Evolutionary conservation across 2,888 invertebrate species (phyloP).

Genomic region (Keiferia lycopersicella): DNA sequence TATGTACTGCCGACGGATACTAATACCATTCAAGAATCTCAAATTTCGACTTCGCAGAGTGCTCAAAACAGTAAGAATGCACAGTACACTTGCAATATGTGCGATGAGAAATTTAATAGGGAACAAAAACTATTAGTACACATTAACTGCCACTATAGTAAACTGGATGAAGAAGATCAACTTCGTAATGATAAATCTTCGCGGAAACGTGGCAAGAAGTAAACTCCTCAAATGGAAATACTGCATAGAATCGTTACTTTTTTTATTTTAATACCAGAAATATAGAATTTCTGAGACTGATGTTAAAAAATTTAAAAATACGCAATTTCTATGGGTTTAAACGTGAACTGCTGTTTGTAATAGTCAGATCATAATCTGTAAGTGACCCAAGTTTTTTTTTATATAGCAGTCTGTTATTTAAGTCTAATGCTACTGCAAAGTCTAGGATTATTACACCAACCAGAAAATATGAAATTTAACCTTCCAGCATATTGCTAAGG

Average conservation of each 20-base stretch:
- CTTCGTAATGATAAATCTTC: slow-evolving; percentile 42
- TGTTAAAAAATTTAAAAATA: too few relatives aligned
- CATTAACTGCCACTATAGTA: slow-evolving; percentile 68
- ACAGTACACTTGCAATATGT: slow-evolving; percentile 67
- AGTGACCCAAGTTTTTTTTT: too few relatives aligned
- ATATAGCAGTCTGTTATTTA: too few relatives aligned
- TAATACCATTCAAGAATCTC: slow-evolving; percentile 68
- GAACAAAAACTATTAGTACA: slow-evolving; percentile 71
- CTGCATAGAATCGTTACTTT: not conserved
- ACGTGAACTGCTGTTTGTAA: too few relatives aligned
- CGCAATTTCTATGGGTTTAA: too few relatives aligned
- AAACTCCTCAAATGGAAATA: not conserved
- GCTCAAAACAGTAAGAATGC: slow-evolving; percentile 45
- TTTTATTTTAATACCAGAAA: not conserved
- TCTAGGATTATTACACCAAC: too few relatives aligned
- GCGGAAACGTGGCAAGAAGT: slow-evolving; percentile 35
- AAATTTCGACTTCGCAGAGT: slow-evolving; percentile 64
- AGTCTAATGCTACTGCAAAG: too few relatives aligned
- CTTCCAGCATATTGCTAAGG: too few relatives aligned
- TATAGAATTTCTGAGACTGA: not conserved
- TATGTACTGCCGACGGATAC: slow-evolving; percentile 71
- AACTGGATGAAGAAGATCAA: slow-evolving; percentile 66
- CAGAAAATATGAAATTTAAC: too few relatives aligned
- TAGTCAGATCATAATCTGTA: too few relatives aligned
- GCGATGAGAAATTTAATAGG: slow-evolving; percentile 61